A percentile compares a stretch with the other conserved stretches of the same genome.
phyloP scores from a whole-genome alignment of 92 coral and sea anemone genomes.

The Scolanthus callimorphus region DNA sequence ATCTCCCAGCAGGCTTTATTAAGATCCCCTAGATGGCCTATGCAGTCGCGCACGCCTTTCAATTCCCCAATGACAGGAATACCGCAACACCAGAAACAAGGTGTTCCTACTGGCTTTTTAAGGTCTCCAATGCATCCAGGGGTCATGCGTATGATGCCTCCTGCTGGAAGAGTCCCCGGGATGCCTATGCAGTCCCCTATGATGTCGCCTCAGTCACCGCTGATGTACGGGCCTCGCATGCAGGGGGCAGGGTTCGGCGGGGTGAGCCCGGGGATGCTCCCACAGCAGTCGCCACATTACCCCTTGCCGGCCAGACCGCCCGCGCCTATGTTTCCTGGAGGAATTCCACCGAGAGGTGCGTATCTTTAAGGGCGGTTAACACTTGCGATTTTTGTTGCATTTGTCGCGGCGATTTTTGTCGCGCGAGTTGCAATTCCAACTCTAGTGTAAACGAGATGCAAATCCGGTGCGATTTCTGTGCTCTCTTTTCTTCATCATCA shows the following conservation, averaged over 20 bases:
- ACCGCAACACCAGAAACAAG: slow-evolving; percentile 17
- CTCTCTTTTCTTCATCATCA: too few relatives aligned
- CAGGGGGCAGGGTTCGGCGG: slow-evolving; percentile 26
- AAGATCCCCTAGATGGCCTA: slow-evolving; percentile 9
- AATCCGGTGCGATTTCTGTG: too few relatives aligned
- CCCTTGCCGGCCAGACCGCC: too few relatives aligned
- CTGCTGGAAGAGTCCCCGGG: slow-evolving; percentile 34
- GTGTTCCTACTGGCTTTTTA: slow-evolving; percentile 32
- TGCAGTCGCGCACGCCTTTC: slow-evolving; percentile 37
- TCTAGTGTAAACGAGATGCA: too few relatives aligned
- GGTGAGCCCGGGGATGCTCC: slow-evolving; percentile 10
- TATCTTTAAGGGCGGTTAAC: slow-evolving; percentile 14
- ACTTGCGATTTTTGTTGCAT: too few relatives aligned
- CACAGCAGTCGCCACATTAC: too few relatives aligned
- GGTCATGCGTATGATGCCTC: slow-evolving; percentile 34
- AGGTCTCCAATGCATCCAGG: slow-evolving; percentile 58
- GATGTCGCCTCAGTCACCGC: slow-evolving; percentile 53
- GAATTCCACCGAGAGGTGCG: slow-evolving; percentile 17
- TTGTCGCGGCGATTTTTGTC: too few relatives aligned
- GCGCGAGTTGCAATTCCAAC: too few relatives aligned
- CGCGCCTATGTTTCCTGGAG: not conserved
- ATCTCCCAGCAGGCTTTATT: slow-evolving; percentile 29
- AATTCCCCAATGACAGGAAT: slow-evolving; percentile 43
- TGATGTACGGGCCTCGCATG: slow-evolving; percentile 53
- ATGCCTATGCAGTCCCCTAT: slow-evolving; percentile 59